A percentile compares a stretch with the other conserved stretches of the same genome.
Conservation (phyloP, 2,797 vertebrate species). For the Brachyalestes nurse region DNA sequence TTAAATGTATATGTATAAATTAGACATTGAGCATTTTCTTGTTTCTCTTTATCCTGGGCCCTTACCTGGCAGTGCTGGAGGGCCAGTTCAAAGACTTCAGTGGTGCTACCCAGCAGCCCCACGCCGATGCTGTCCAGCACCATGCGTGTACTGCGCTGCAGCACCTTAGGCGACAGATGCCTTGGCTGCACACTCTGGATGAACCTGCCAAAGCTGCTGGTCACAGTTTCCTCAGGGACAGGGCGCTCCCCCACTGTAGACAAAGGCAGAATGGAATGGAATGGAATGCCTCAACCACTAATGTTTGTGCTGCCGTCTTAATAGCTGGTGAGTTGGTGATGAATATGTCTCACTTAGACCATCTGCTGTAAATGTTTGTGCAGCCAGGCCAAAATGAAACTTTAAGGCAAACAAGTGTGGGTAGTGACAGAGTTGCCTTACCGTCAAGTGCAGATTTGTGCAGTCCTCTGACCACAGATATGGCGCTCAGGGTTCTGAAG, state of each 20-base stretch:
- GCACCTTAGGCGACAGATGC: conserved; percentile 76
- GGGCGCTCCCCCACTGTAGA: conserved; percentile 71
- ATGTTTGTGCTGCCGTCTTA: neutral
- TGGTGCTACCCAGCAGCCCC: conserved; percentile 86
- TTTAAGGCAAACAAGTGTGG: neutral
- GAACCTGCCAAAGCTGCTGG: conserved; percentile 85
- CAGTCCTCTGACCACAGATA: conserved; percentile 32
- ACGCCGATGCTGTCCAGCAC: conserved; percentile 89
- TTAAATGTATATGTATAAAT: neutral
- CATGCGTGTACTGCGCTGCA: conserved; percentile 89
- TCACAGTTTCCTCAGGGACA: conserved; percentile 78
- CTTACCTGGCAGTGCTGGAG: conserved; percentile 85
- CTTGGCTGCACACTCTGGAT: conserved; percentile 75
- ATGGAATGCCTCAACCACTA: neutral
- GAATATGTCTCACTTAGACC: neutral
- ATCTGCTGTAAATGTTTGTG: neutral
- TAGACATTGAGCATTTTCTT: neutral
- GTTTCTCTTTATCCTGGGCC: neutral
- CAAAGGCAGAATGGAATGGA: neutral
- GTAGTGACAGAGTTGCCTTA: conserved; percentile 22
- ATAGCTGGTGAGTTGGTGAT: neutral
- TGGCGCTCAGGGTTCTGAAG: conserved; percentile 23
- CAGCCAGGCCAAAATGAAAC: neutral
- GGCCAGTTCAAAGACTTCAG: conserved; percentile 80
- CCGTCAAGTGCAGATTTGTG: conserved; percentile 56